phyloP scores from a whole-genome alignment of 2,797 vertebrate species.

The Danio kyathit region DNA sequence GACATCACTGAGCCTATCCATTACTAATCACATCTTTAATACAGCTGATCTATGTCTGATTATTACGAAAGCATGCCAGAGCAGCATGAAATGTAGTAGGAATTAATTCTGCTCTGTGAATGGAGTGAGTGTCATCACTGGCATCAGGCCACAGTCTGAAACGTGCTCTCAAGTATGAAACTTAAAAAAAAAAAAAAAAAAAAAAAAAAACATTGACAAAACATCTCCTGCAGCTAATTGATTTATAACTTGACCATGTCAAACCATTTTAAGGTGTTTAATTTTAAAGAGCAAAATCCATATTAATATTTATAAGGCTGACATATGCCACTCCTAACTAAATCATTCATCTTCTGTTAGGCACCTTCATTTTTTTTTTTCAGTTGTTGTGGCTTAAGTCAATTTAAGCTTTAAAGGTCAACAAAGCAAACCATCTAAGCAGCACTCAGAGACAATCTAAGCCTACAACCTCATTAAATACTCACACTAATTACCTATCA shows the following conservation, averaged over 20 bases:
- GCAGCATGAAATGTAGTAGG: slow-evolving; percentile 2
- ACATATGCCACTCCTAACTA: slow-evolving; percentile 1
- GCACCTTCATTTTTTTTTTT: slow-evolving; percentile 18
- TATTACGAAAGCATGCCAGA: neutral
- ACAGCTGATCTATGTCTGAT: neutral
- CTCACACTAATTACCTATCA: slow-evolving; percentile 66
- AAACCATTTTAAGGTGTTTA: slow-evolving; percentile 37
- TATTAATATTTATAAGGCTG: slow-evolving; percentile 22
- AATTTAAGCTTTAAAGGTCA: slow-evolving; percentile 65
- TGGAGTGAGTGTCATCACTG: slow-evolving; percentile 9
- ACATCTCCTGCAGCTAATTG: slow-evolving; percentile 26
- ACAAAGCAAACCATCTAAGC: slow-evolving; percentile 65
- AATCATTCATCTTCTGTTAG: slow-evolving; percentile 40
- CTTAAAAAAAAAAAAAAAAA: too few species aligned
- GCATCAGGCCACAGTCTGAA: slow-evolving; percentile 2
- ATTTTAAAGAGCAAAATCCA: slow-evolving; percentile 1
- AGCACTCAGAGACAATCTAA: slow-evolving; percentile 57
- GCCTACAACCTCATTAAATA: slow-evolving; percentile 70
- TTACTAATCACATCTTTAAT: neutral
- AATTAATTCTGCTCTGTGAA: slow-evolving; percentile 10
- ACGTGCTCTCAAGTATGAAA: neutral
- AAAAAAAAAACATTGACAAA: neutral
- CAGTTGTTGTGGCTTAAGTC: slow-evolving; percentile 47
- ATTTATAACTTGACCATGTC: slow-evolving; percentile 33
- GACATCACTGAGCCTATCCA: neutral